Conservation (phyloP, 2,113 vertebrate species). For the Thermophis baileyi region DNA sequence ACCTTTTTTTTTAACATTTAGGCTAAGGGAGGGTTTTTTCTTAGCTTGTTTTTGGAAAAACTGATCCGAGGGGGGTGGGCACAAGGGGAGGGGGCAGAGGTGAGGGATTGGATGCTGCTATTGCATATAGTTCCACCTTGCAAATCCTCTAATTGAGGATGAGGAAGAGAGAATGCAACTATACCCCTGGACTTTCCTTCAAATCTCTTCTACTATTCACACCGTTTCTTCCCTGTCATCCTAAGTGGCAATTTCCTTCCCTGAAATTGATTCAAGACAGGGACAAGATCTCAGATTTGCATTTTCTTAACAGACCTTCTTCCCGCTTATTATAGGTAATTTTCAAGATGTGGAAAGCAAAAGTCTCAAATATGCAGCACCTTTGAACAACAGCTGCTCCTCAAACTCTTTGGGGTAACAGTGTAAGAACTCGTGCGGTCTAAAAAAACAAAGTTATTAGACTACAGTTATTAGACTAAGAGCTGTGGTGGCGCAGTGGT, state of each 20-base stretch:
- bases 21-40: constrained; percentile 38
- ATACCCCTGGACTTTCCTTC: neutral
- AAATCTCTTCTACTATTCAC: neutral
- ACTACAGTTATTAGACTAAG: too few relatives aligned
- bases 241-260: neutral
- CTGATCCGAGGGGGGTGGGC: neutral
- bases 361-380: neutral
- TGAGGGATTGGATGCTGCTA: too few relatives aligned
- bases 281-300: neutral
- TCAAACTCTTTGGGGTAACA: too few relatives aligned
- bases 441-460: too few relatives aligned
- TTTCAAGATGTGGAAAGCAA: neutral
- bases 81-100: too few relatives aligned
- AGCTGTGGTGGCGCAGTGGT: too few relatives aligned
- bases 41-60: neutral
- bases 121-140: neutral
- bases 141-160: constrained; percentile 1
- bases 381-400: too few relatives aligned
- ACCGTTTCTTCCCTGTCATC: neutral
- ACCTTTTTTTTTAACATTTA: constrained; percentile 38
- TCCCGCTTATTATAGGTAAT: neutral
- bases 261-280: neutral
- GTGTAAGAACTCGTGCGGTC: too few relatives aligned
- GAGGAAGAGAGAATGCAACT: neutral
- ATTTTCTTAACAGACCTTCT: neutral